Evolutionary conservation across 1,140 invertebrate genomes (phyloP).

Genomic region (Probaryconus sp.): DNA sequence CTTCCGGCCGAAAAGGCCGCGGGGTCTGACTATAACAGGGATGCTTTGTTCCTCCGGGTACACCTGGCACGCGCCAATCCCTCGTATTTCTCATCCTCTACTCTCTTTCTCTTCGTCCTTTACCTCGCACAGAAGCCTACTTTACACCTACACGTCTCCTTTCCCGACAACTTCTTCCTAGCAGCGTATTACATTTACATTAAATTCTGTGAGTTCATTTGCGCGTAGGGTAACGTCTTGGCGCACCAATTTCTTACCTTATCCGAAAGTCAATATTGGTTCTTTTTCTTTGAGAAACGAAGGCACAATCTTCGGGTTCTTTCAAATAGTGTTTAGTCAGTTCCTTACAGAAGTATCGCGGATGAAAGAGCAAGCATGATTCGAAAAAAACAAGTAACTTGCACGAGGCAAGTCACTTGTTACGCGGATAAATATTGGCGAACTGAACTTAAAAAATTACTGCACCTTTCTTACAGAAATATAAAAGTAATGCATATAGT

Average conservation of each 20-base stretch:
- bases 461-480: too few relatives aligned
- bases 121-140: constrained; percentile 50
- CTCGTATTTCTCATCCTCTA: constrained; percentile 39
- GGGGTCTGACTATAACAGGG: constrained; percentile 64
- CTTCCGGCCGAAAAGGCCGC: constrained; percentile 71
- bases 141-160: constrained; percentile 54
- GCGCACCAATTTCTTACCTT: constrained; percentile 42
- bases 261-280: constrained; percentile 58
- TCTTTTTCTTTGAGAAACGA: constrained; percentile 47
- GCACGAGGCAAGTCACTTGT: constrained; percentile 36
- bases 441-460: too few relatives aligned
- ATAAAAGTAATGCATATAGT: too few relatives aligned
- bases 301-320: constrained; percentile 32
- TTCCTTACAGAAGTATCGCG: constrained; percentile 42
- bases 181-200: constrained; percentile 54
- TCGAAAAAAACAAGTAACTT: constrained; percentile 34
- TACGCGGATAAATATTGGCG: constrained; percentile 42
- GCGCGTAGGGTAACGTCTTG: constrained; percentile 10
- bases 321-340: constrained; percentile 43
- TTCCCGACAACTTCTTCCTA: constrained; percentile 29
- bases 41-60: constrained; percentile 73
- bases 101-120: constrained; percentile 49
- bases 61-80: constrained; percentile 76
- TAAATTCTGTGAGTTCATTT: constrained; percentile 59
- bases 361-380: constrained; percentile 37